Evolutionary conservation across 2,888 invertebrate species (phyloP).

Genomic region (Nebria brevicollis): DNA sequence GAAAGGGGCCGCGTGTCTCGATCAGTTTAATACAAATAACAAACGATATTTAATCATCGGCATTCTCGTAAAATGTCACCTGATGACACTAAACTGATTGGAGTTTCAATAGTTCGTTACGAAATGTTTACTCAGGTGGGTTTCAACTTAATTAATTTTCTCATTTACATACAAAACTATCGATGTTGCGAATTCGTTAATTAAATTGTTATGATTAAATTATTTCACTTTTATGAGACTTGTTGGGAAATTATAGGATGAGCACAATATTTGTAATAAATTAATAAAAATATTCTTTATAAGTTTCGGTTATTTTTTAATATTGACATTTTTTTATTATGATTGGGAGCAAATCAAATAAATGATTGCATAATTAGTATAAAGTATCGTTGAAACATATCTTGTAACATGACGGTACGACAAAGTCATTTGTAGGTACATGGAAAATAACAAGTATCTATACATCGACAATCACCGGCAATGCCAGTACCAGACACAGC

Average conservation of each 20-base stretch:
- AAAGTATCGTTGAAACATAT: no score
- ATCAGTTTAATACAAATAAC: background rate
- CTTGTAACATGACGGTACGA: background rate
- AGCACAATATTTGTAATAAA: no score
- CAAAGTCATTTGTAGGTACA: background rate
- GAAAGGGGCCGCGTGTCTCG: background rate
- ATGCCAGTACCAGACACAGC: background rate
- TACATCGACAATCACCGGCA: background rate
- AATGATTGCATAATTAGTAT: no score
- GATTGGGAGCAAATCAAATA: no score
- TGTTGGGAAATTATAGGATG: no score
- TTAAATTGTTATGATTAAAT: no score
- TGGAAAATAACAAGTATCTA: no score
- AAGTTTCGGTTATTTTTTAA: no score
- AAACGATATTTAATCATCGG: conserved; percentile 16
- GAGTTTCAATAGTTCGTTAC: background rate
- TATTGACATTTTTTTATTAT: no score
- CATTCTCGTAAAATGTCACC: conserved; percentile 8
- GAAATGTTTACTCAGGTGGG: conserved; percentile 5
- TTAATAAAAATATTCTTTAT: no score
- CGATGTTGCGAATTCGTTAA: no score
- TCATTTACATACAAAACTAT: background rate
- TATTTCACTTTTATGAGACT: no score
- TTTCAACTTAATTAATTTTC: background rate
- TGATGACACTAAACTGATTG: background rate